Evolutionary conservation across 2,888 invertebrate species (phyloP).

Genomic region (Dichetophora obliterata): DNA sequence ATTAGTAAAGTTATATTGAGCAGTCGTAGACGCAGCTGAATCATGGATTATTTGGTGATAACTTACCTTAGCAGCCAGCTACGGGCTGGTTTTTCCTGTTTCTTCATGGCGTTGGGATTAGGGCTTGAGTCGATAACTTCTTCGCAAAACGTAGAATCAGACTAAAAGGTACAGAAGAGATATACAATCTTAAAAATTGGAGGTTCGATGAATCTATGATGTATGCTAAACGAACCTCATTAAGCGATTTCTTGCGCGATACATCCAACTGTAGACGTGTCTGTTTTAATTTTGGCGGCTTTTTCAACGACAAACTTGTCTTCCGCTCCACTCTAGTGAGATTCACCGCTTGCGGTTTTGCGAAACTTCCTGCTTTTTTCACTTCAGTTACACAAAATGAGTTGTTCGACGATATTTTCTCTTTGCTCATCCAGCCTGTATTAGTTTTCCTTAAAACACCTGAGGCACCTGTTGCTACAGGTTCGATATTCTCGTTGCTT

Average conservation of each 20-base stretch:
- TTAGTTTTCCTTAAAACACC: background rate
- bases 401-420: slow-evolving; percentile 4
- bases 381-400: background rate
- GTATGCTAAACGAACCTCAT: slow-evolving; percentile 37
- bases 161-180: slow-evolving; percentile 24
- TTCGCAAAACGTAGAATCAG: slow-evolving; percentile 51
- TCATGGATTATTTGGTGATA: slow-evolving; percentile 4
- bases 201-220: background rate
- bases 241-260: slow-evolving; percentile 25
- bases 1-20: slow-evolving; percentile 22
- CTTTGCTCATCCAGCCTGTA: slow-evolving; percentile 33
- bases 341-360: background rate
- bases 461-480: background rate
- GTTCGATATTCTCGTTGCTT: background rate
- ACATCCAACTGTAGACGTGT: slow-evolving; percentile 55
- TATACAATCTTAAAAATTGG: background rate
- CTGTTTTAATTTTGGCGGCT: slow-evolving; percentile 55
- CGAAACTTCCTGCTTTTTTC: background rate
- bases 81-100: slow-evolving; percentile 51
- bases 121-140: slow-evolving; percentile 63
- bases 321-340: slow-evolving; percentile 23
- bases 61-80: slow-evolving; percentile 56
- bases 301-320: slow-evolving; percentile 52
- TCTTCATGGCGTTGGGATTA: slow-evolving; percentile 49
- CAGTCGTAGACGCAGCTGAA: too few relatives aligned